Evolutionary conservation across 2,888 invertebrate genomes (phyloP), one percentile per base, ranked within the genome.

Genomic region (Julus scandinavius): DNA sequence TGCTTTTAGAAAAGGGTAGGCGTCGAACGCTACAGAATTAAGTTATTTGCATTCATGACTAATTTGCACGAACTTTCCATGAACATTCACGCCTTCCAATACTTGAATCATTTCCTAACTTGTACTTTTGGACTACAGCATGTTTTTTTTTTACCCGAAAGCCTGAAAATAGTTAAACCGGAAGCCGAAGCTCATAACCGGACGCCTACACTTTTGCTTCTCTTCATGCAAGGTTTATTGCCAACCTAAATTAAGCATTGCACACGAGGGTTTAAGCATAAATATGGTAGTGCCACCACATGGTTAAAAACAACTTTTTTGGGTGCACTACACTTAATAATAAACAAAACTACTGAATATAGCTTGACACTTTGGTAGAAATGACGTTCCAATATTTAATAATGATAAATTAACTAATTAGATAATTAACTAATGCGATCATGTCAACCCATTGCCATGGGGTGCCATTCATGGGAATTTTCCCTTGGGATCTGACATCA

Each of bases 171-270:
- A 63, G 63, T 63, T 20, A n/a, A 1, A 20, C 63, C 63, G 63
- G 63, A 63, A 63, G 63, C 20, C 9, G 63, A 63, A 63, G 63
- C 63, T 63, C 63, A 63, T 63, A 63, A 63, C 63, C 63, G 63
- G 63, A 63, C 63, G 63, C 63, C 63, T 63, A 63, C 20, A 63
- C 63, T n/a, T 63, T 20, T 6, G 63, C 63, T 20, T 58, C 58
- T 63, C 63, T n/a, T 63, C 63, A 63, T 63, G 63, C 63, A 63
- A 4, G 20, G 63, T 63, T 63, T 63, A 63, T 63, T n/a, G 20
- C 63, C 20, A 20, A 63, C 63, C 63, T 63, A 63, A 63, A 63
- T 63, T 63, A 63, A 63, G 63, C 63, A 20, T 20, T 63, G 63
- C 63, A 6, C 1, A 20, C 63, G 9, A 20, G 63, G 20, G 6